Evolutionary conservation across 2,888 invertebrate genomes (phyloP), one percentile per base, ranked within the genome.

Genomic region (Selenia dentaria): DNA sequence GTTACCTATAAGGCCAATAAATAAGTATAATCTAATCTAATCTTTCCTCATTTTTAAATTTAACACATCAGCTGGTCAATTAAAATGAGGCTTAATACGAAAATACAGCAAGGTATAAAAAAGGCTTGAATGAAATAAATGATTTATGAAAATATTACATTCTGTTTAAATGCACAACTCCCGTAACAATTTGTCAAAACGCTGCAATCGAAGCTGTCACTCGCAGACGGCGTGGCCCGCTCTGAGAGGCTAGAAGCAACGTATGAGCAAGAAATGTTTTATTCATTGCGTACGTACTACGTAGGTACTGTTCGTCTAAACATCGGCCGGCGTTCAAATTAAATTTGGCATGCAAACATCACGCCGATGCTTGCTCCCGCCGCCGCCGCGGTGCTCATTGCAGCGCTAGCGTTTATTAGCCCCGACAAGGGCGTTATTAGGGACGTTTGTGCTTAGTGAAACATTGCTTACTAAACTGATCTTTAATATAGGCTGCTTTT

Each of bases 341-440:
- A 84, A 85, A 86, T 86, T 85, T 83, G 76, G 70, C 76, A 79
- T 83, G 81, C 83, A 83, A 80, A 84, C 79, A 77, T 74, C 73
- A 75, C 68, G 64, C 22, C 3, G 8, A 41, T 44, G 36, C 57
- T 51, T 43, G n/a, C 25, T 10, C 36, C 50, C 51, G 47, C 44
- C 28, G 4, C 16, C n/a, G n/a, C n/a, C n/a, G 32, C 34, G 18
- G 10, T 26, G 28, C 39, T 27, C 29, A 18, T 20, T 43, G 50
- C 43, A 36, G 20, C 44, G 37, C 1, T 10, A 25, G 10, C 25
- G 10, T 31, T 40, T 40, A 49, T 44, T 42, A 25, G 41, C 31
- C 14, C 34, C 10, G 11, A 14, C 18, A 20, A 6, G 16, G 18
- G 10, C 10, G 14, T 22, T 36, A 32, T 32, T 1, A 11, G 25